Percentiles rank a stretch among this genome's conserved stretches.
Conservation (phyloP, 2,113 vertebrate species). For the Narcine bancroftii region DNA sequence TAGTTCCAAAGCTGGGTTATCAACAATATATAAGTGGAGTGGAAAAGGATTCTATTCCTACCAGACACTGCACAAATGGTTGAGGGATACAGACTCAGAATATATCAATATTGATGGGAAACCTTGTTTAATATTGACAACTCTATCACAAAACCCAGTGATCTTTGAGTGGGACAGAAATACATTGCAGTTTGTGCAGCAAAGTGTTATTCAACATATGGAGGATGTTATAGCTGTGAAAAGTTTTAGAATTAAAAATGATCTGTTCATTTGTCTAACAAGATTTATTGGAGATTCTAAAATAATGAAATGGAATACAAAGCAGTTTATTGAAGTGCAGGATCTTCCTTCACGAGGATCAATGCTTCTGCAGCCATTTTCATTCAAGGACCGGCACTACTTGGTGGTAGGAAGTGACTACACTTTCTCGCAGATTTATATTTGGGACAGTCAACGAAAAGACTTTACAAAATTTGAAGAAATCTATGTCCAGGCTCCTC, state of each 20-base stretch:
- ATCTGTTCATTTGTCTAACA: constrained; percentile 83
- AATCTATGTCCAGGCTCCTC: constrained; percentile 87
- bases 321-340: constrained; percentile 86
- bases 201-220: constrained; percentile 88
- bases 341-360: constrained; percentile 86
- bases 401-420: constrained; percentile 92
- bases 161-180: constrained; percentile 91
- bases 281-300: constrained; percentile 95
- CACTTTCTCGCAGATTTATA: constrained; percentile 92
- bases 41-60: constrained; percentile 93
- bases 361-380: constrained; percentile 90
- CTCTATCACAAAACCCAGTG: constrained; percentile 88
- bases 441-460: constrained; percentile 80
- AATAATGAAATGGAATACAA: constrained; percentile 81
- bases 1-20: constrained; percentile 93
- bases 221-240: constrained; percentile 93
- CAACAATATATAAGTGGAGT: constrained; percentile 95
- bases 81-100: constrained; percentile 88
- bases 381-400: constrained; percentile 81
- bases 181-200: constrained; percentile 79
- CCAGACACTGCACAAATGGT: constrained; percentile 94
- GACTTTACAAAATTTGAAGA: constrained; percentile 86
- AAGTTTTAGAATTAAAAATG: constrained; percentile 76
- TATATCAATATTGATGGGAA: constrained; percentile 86
- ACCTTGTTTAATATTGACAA: constrained; percentile 82